Evolutionary conservation across 2,113 vertebrate genomes (phyloP).

Genomic region (Carollia perspicillata): DNA sequence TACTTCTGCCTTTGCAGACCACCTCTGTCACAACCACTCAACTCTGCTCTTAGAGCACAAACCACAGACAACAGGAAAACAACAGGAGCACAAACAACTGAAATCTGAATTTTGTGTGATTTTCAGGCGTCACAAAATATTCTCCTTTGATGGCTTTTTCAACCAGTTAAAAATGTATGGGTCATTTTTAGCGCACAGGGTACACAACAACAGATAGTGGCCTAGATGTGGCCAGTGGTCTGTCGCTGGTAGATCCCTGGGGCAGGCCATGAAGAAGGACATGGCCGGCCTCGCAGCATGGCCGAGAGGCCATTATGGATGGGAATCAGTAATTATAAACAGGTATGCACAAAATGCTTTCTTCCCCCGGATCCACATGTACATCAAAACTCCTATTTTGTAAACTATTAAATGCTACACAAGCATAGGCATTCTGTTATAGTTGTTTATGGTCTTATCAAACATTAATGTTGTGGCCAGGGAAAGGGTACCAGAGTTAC

Average conservation of each 20-base stretch:
- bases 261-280: neutral
- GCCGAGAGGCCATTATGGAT: neutral
- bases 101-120: neutral
- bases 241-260: no score
- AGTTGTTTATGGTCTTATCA: neutral
- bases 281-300: accelerated
- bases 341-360: accelerated
- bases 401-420: neutral
- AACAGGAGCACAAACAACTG: neutral
- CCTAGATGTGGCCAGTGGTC: accelerated
- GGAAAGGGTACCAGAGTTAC: neutral
- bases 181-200: neutral
- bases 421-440: neutral
- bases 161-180: neutral
- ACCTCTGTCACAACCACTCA: neutral
- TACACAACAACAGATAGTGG: neutral
- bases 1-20: neutral
- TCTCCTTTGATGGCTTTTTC: neutral
- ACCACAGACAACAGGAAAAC: neutral
- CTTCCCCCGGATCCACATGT: neutral
- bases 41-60: accelerated
- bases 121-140: neutral
- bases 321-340: neutral
- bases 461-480: neutral
- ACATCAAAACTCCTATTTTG: neutral